Evolutionary conservation across 2,888 invertebrate genomes (phyloP), one percentile per base, ranked within the genome.

Genomic region (Spodoptera picta): DNA sequence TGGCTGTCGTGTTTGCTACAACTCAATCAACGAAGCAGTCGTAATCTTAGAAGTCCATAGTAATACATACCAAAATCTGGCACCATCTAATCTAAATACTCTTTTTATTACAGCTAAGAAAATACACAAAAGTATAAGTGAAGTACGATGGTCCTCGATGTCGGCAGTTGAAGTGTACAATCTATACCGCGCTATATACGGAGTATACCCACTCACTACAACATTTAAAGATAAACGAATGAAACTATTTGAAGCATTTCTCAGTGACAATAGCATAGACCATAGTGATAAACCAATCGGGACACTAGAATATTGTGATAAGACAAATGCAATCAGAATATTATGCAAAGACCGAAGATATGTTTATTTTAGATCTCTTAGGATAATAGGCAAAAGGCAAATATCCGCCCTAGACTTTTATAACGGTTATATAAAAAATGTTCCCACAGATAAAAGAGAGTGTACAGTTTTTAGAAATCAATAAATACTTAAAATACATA

Each of bases 381-480:
- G 96, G 82, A 88, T 98, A 64, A 93, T 96, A 75, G 96, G 96
- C 10, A 97, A 96, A 86, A 96, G 95, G 87, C 92, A 95, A 79
- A 97, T 98, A 96, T 95, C 95, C 54, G 97, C 98, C 3, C 82
- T 90, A 78, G 98, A 98, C 85, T 99, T 99, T 93, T 96, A 96
- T 89, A 98, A 98, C 94, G 98, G 98, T 9, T 98, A 96, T 89
- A 91, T 98, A 41, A 96, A 95, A 83, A 96, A 96, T 91, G 81
- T 87, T 49, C 82, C 89, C 3, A 24, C 77, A 62, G 87, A 89
- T 65, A 87, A 88, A 68, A 87, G 87, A 78, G 76, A 88, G 70
- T 81, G 79, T 77, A 70, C 90, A 89, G 84, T 91, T 81, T 81
- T 90, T 91, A 90, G 73, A 86, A 81, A 83, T 73, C 79, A 80